Percentiles rank a stretch among this genome's conserved stretches.
These are phyloP conservation scores for Chromoteleia sp. DNA, from an alignment of 2,888 invertebrate genomes.

Conservation along the genomic window DNA sequence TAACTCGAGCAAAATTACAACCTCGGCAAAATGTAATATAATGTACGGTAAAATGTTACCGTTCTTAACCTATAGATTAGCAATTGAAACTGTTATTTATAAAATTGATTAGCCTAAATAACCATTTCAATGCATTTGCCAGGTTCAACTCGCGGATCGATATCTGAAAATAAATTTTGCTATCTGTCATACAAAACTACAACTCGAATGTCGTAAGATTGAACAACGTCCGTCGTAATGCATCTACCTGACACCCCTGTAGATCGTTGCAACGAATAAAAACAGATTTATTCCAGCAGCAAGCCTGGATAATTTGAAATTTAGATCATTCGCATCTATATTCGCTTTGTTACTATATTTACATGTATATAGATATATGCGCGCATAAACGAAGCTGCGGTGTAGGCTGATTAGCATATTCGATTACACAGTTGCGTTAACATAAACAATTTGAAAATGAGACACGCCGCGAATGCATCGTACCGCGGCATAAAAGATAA, in stretches of 20 bases:
- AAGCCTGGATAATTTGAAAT: slow-evolving; percentile 47
- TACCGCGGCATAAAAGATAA: slow-evolving; percentile 55
- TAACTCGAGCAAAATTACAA: too few species aligned
- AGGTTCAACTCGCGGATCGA: too few species aligned
- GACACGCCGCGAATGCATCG: slow-evolving; percentile 28
- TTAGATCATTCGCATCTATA: slow-evolving; percentile 45
- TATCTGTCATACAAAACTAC: neutral
- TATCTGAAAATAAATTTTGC: neutral
- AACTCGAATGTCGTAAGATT: slow-evolving; percentile 10
- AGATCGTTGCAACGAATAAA: slow-evolving; percentile 33
- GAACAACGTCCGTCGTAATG: slow-evolving; percentile 16
- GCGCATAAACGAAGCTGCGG: neutral
- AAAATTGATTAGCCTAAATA: too few species aligned
- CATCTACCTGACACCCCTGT: slow-evolving; percentile 48
- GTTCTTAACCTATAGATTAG: too few species aligned
- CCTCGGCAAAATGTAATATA: too few species aligned
- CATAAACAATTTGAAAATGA: slow-evolving; percentile 68
- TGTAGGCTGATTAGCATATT: slow-evolving; percentile 64
- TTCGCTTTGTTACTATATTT: slow-evolving; percentile 30
- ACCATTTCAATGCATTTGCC: too few species aligned
- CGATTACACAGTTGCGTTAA: slow-evolving; percentile 65
- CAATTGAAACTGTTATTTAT: too few species aligned
- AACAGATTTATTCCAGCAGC: slow-evolving; percentile 38
- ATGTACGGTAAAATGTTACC: too few species aligned
- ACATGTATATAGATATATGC: slow-evolving; percentile 28